phyloP scores from a whole-genome alignment of 2,113 vertebrate genomes.

The Limnothrissa miodon region DNA sequence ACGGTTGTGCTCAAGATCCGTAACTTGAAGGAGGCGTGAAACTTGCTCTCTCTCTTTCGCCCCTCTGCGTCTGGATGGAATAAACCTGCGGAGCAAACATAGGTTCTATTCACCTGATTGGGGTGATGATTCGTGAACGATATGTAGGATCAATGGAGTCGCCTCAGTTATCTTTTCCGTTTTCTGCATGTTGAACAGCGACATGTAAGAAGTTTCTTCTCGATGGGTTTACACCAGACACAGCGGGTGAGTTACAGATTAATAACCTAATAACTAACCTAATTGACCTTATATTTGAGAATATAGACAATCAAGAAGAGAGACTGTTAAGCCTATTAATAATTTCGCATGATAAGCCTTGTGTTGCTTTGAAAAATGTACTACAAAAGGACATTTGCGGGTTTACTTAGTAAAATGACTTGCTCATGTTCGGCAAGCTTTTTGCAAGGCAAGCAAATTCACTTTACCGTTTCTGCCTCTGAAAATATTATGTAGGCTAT shows the following conservation, averaged over 20 bases:
- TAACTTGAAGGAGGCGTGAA: neutral
- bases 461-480: neutral
- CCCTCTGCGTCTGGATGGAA: neutral
- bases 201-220: conserved; percentile 8
- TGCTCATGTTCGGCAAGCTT: neutral
- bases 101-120: neutral
- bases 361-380: no score
- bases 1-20: neutral
- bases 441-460: neutral
- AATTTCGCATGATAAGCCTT: neutral
- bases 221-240: neutral
- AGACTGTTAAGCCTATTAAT: neutral
- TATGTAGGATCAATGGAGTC: neutral
- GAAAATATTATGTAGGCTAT: neutral
- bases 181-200: neutral
- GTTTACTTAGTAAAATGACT: no score
- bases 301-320: neutral
- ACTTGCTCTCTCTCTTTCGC: neutral
- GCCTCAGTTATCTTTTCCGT: neutral
- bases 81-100: neutral
- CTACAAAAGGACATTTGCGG: no score
- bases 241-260: neutral
- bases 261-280: no score
- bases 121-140: neutral
- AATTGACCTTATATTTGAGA: neutral